Percentiles rank a stretch among this genome's conserved stretches.
Conservation (phyloP, 2,113 vertebrate species). For the Hepsetus odoe region DNA sequence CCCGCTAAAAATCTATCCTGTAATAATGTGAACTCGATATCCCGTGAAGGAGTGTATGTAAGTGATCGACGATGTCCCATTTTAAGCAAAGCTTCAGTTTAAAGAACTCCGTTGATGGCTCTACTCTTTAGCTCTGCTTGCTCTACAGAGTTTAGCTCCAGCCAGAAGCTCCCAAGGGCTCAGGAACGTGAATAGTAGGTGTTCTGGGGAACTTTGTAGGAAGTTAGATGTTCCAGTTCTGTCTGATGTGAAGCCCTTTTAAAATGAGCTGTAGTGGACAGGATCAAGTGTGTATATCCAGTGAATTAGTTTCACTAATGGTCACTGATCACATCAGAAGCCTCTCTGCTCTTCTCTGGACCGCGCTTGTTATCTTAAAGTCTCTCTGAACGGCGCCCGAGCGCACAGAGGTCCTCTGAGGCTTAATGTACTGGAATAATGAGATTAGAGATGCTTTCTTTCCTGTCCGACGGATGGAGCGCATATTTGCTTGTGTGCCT, state of each 20-base stretch:
- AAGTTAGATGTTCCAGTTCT: not conserved
- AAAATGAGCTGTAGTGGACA: not conserved
- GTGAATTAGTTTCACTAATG: constrained; percentile 3
- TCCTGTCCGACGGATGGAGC: constrained; percentile 4
- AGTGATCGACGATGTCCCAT: too few relatives aligned
- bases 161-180: too few relatives aligned
- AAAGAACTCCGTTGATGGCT: too few relatives aligned
- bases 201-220: not conserved
- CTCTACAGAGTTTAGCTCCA: too few relatives aligned
- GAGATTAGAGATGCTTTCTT: constrained; percentile 31
- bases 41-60: too few relatives aligned
- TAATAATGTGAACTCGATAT: too few relatives aligned
- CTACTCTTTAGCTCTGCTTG: too few relatives aligned
- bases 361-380: constrained; percentile 17
- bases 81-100: too few relatives aligned
- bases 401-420: not conserved
- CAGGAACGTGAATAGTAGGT: too few relatives aligned
- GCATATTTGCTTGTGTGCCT: constrained; percentile 23
- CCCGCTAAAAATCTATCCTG: too few relatives aligned
- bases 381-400: not conserved
- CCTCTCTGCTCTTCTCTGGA: constrained; percentile 5
- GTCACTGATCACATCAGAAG: constrained; percentile 29
- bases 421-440: constrained; percentile 37
- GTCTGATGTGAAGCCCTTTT: not conserved
- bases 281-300: not conserved